These are phyloP conservation scores for Anolis sagrei DNA, from an alignment of 2,113 vertebrate genomes.

Conservation along the genomic window DNA sequence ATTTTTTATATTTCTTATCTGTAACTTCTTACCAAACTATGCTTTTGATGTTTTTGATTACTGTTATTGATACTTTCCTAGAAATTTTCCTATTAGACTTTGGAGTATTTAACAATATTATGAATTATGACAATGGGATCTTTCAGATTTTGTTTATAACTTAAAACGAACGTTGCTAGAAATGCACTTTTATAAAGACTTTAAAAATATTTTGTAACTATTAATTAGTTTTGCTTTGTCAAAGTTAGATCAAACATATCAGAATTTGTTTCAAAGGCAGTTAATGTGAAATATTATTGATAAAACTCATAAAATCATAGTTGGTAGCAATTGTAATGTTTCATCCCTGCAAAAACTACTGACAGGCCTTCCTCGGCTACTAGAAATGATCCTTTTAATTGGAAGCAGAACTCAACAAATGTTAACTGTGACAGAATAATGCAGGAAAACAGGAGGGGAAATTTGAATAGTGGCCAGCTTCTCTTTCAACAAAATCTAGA, in stretches of 20 bases:
- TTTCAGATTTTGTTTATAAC: not conserved
- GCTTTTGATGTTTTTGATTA: not conserved
- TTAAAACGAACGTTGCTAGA: not conserved
- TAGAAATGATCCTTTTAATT: constrained; percentile 66
- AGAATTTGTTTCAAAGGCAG: not conserved
- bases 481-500: constrained; percentile 76
- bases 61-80: not conserved
- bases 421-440: constrained; percentile 72
- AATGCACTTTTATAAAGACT: not conserved
- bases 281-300: not conserved
- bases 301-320: not conserved
- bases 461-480: constrained; percentile 65
- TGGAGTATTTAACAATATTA: not conserved
- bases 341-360: constrained; percentile 75
- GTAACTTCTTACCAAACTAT: not conserved
- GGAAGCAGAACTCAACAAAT: constrained; percentile 68
- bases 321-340: constrained; percentile 58
- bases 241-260: not conserved
- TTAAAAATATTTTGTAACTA: not conserved
- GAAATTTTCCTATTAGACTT: not conserved
- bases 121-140: not conserved
- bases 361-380: constrained; percentile 72
- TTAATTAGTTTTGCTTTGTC: not conserved
- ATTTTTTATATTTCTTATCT: not conserved
- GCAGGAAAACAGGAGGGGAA: constrained; percentile 71